Percentiles rank a stretch among this genome's conserved stretches.
phyloP scores from a whole-genome alignment of 1,140 invertebrate genomes.

The Papilio polyxenes region DNA sequence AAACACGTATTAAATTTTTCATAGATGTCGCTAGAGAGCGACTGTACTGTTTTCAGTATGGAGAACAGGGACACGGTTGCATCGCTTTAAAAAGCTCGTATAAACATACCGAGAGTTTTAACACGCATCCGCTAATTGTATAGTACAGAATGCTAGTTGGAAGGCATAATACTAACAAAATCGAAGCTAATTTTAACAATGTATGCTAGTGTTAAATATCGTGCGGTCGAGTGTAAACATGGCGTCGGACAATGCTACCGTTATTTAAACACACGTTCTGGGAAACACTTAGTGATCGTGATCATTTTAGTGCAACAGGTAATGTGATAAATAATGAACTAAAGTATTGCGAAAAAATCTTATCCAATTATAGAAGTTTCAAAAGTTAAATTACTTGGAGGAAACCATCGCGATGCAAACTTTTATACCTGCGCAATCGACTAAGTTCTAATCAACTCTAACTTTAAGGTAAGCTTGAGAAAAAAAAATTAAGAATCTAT shows the following conservation, averaged over 20 bases:
- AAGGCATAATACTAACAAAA: slow-evolving; percentile 58
- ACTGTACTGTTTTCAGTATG: not conserved
- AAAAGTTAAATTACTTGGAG: no score
- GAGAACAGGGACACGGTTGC: slow-evolving; percentile 7
- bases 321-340: not conserved
- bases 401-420: no score
- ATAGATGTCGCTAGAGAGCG: slow-evolving; percentile 6
- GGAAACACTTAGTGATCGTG: slow-evolving; percentile 41
- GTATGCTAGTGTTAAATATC: slow-evolving; percentile 61
- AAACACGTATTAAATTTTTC: not conserved
- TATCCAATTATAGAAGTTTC: not conserved
- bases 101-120: slow-evolving; percentile 46
- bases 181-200: slow-evolving; percentile 67
- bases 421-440: no score
- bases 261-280: slow-evolving; percentile 60
- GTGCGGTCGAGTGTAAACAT: slow-evolving; percentile 60
- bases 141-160: slow-evolving; percentile 50
- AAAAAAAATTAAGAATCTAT: no score
- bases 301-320: slow-evolving; percentile 5
- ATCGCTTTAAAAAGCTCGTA: slow-evolving; percentile 26
- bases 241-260: slow-evolving; percentile 56
- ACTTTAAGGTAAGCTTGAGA: no score
- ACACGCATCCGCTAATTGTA: slow-evolving; percentile 56
- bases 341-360: not conserved
- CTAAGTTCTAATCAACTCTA: no score